phyloP scores from a whole-genome alignment of 2,888 invertebrate species.

The Anthoptus insignis region DNA sequence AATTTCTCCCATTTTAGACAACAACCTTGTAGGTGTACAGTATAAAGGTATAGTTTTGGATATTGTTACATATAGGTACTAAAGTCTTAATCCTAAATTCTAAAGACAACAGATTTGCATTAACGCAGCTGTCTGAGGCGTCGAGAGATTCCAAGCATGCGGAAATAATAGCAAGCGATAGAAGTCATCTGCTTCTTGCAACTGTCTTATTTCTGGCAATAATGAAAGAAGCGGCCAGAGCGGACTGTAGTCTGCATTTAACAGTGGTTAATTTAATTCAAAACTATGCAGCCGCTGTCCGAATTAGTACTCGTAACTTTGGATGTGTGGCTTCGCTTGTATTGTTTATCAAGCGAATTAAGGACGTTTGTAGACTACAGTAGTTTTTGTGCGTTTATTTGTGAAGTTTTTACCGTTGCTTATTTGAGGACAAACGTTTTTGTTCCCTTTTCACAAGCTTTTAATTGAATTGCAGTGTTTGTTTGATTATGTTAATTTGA shows the following conservation, averaged over 20 bases:
- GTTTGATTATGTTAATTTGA: too few relatives aligned
- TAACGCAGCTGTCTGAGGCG: constrained; percentile 7
- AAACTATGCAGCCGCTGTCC: constrained; percentile 52
- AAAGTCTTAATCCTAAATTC: neutral
- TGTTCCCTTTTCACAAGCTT: too few relatives aligned
- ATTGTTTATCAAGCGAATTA: constrained; percentile 44
- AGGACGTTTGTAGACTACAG: constrained; percentile 5
- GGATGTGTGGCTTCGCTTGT: constrained; percentile 53
- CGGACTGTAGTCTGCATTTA: constrained; percentile 34
- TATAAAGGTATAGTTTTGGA: too few relatives aligned
- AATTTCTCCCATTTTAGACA: too few relatives aligned
- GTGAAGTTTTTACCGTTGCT: too few relatives aligned
- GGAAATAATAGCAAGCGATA: constrained; percentile 16
- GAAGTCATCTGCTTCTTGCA: constrained; percentile 19
- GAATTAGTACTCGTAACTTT: constrained; percentile 62
- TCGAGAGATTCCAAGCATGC: constrained; percentile 19
- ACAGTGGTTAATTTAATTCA: constrained; percentile 57
- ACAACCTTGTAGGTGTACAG: too few relatives aligned
- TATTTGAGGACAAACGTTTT: too few relatives aligned
- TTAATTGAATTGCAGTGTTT: too few relatives aligned
- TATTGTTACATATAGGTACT: too few relatives aligned
- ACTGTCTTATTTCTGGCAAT: constrained; percentile 25
- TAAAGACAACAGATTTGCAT: constrained; percentile 23
- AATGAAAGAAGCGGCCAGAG: constrained; percentile 45
- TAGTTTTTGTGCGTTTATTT: neutral